Conservation (phyloP, 2,113 vertebrate species). For the Pantherophis guttatus region DNA sequence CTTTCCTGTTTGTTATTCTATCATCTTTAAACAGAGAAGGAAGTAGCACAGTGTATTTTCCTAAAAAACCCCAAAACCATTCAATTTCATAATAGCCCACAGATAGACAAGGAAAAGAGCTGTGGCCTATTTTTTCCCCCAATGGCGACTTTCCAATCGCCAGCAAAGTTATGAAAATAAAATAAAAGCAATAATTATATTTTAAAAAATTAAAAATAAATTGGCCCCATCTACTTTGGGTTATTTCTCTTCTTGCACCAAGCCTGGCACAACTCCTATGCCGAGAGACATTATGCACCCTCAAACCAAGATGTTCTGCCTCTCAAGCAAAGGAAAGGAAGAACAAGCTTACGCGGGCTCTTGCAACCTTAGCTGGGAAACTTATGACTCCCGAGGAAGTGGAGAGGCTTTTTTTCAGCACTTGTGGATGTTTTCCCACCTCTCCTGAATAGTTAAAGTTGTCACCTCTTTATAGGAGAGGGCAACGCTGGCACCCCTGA, state of each 20-base stretch:
- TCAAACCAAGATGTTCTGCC: too few relatives aligned
- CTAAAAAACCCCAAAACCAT: too few relatives aligned
- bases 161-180: neutral
- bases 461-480: neutral
- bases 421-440: neutral
- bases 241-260: neutral
- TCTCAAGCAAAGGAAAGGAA: too few relatives aligned
- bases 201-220: neutral
- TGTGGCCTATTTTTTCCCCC: neutral
- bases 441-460: neutral
- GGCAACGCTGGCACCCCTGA: neutral
- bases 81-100: too few relatives aligned
- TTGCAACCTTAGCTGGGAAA: too few relatives aligned
- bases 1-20: too few relatives aligned
- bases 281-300: neutral
- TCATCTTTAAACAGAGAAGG: too few relatives aligned
- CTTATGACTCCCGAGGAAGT: neutral
- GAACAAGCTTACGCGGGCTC: too few relatives aligned
- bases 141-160: neutral
- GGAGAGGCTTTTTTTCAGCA: neutral
- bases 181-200: neutral
- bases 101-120: neutral
- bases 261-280: too few relatives aligned
- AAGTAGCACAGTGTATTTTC: too few relatives aligned
- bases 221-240: neutral